A percentile compares a stretch with the other conserved stretches of the same genome.
phyloP scores from a whole-genome alignment of 30 jellyfish, hydroid and myxozoan genomes.

The Chrysaora quinquecirrha region DNA sequence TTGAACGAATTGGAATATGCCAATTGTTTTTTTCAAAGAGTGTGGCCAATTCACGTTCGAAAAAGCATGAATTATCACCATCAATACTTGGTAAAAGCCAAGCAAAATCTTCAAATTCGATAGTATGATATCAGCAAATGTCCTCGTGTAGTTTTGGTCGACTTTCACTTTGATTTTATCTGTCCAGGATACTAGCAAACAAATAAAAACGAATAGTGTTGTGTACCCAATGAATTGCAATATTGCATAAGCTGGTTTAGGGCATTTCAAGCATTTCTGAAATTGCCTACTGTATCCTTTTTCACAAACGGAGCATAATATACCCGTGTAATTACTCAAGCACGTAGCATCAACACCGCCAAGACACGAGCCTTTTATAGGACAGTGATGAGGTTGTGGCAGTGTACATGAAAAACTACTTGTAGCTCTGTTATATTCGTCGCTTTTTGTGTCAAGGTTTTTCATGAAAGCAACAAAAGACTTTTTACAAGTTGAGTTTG shows the following conservation, averaged over 20 bases:
- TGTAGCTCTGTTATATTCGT: slow-evolving; percentile 7
- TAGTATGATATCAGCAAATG: slow-evolving; percentile 50
- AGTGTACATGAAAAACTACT: slow-evolving; percentile 4
- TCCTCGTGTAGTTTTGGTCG: neutral
- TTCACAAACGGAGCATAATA: slow-evolving; percentile 44
- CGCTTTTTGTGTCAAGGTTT: slow-evolving; percentile 2
- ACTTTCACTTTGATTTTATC: neutral
- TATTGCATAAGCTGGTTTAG: neutral
- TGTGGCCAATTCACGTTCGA: slow-evolving; percentile 47
- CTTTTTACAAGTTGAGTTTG: neutral
- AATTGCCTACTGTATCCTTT: slow-evolving; percentile 23
- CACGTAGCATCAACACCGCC: slow-evolving; percentile 55
- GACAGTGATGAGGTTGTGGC: slow-evolving; percentile 49
- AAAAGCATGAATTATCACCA: slow-evolving; percentile 7
- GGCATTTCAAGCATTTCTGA: slow-evolving; percentile 37
- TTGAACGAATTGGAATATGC: slow-evolving; percentile 3
- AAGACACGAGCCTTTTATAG: slow-evolving; percentile 27
- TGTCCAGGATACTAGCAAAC: slow-evolving; percentile 18
- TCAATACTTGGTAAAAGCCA: slow-evolving; percentile 51
- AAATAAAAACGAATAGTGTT: slow-evolving; percentile 9
- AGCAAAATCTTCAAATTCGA: slow-evolving; percentile 50
- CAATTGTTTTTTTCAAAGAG: neutral
- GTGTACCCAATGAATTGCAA: slow-evolving; percentile 11
- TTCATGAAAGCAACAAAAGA: neutral
- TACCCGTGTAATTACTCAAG: slow-evolving; percentile 24